phyloP scores from a whole-genome alignment of 2,888 invertebrate species.

The Drymonia ruficornis region DNA sequence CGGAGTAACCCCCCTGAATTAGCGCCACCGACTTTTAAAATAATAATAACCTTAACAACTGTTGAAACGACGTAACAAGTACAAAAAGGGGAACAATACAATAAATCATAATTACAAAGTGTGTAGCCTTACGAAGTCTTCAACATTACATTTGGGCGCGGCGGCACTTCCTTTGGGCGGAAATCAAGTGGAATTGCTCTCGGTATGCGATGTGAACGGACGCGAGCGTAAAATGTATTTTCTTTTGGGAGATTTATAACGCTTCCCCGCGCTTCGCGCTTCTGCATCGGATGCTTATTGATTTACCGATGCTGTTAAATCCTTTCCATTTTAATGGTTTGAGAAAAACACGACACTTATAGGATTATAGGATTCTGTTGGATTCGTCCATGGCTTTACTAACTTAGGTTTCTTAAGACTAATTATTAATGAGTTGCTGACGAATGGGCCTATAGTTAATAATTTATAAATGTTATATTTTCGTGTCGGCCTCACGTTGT shows the following conservation, averaged over 20 bases:
- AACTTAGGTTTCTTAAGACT: no score
- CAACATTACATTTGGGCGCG: constrained; percentile 39
- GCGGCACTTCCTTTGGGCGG: constrained; percentile 38
- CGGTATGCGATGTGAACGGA: constrained; percentile 39
- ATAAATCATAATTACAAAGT: constrained; percentile 2
- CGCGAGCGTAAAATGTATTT: constrained; percentile 42
- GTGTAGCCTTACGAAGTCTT: constrained; percentile 31
- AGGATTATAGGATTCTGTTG: no score
- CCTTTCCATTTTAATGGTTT: background rate
- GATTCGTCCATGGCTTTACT: no score
- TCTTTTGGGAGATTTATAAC: constrained; percentile 14
- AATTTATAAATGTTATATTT: background rate
- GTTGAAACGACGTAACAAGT: background rate
- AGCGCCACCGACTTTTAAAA: no score
- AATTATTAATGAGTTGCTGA: no score
- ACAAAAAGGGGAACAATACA: background rate
- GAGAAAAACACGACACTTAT: no score
- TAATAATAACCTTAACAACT: no score
- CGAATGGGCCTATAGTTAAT: no score
- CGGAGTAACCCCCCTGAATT: no score
- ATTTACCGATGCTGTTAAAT: constrained; percentile 1
- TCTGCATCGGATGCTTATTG: no score
- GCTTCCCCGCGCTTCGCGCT: no score
- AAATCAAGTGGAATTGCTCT: constrained; percentile 54
- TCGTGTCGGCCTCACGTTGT: background rate